Evolutionary conservation across 2,888 invertebrate species (phyloP).

Genomic region (Netelia melanura): DNA sequence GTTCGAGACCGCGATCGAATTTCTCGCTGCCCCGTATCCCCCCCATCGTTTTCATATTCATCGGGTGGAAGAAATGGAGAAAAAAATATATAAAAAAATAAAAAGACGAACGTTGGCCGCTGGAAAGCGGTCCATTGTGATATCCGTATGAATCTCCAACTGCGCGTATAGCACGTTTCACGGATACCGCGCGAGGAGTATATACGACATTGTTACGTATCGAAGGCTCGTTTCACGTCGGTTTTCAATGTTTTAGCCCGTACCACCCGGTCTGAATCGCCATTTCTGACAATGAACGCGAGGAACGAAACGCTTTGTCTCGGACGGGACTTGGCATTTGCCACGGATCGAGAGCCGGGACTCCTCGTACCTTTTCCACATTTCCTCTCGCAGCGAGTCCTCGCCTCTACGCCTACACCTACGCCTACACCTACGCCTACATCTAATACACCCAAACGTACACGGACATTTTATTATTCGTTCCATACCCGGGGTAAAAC

Average conservation of each 20-base stretch:
- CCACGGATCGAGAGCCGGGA: conserved; percentile 21
- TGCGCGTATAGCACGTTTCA: conserved; percentile 23
- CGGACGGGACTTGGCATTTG: conserved; percentile 1
- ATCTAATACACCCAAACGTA: too few relatives aligned
- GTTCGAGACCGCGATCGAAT: too few relatives aligned
- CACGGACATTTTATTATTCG: conserved; percentile 52
- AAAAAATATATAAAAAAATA: background rate
- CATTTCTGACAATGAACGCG: conserved; percentile 37
- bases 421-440: too few relatives aligned
- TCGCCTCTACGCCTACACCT: too few relatives aligned
- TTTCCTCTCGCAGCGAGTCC: background rate
- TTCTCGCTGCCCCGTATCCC: background rate
- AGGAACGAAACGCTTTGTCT: conserved; percentile 48
- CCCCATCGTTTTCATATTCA: conserved; percentile 9
- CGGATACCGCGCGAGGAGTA: conserved; percentile 3
- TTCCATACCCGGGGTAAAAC: conserved; percentile 47
- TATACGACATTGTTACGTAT: conserved; percentile 13
- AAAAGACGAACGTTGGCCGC: conserved; percentile 2
- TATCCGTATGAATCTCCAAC: conserved; percentile 4
- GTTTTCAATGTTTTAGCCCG: conserved; percentile 12
- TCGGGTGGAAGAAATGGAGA: background rate
- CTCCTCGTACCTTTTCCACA: conserved; percentile 28
- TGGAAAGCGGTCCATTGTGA: conserved; percentile 8
- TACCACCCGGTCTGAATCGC: conserved; percentile 21
- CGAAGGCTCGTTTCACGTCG: background rate